Evolutionary conservation across 2,113 vertebrate genomes (phyloP), one percentile per base, ranked within the genome.

Genomic region (Dicerorhinus sumatrensis): DNA sequence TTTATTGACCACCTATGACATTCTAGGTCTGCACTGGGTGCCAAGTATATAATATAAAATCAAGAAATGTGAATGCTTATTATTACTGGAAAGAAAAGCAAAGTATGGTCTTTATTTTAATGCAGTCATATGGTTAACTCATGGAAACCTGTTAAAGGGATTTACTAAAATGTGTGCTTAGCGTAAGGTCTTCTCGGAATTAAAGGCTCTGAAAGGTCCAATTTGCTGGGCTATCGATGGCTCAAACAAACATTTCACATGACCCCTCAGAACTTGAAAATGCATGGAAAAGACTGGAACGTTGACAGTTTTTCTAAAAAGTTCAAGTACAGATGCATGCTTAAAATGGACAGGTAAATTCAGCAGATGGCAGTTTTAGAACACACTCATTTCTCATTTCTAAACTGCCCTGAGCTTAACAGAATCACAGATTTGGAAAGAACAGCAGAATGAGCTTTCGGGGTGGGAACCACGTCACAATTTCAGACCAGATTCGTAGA

Each of bases 401-500:
- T 94, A 86, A 94, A 89, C 48, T 82, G 70, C 33, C 80, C 81
- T 31, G 91, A 75, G 85, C 81, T 88, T 91, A 85, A 91, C 0
- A 72, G 65, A 88, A 76, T 60, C 72, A 69, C 20, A 73, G 20
- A 80, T 87, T 88, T 96, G 75, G 96, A 88, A 95, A 85, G 80
- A 87, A 91, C 18, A 93, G 86, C 91, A 85, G n/a, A 96, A 31
- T 2, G 20, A 95, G 70, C 42, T 56, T 72, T 65, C 0, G 88
- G 76, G 84, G 89, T 82, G 65, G 65, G 60, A 95, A 96, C 62
- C 76, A 95, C 95, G 88, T 96, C 96, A 94, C 69, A 83, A 88
- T 82, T 82, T 88, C 51, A 88, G 83, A 80, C 60, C 65, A 88
- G 73, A 75, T 33, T 92, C 88, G 85, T 56, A 76, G 84, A 48